phyloP scores from a whole-genome alignment of 2,797 vertebrate genomes.

The Cuniculus paca region DNA sequence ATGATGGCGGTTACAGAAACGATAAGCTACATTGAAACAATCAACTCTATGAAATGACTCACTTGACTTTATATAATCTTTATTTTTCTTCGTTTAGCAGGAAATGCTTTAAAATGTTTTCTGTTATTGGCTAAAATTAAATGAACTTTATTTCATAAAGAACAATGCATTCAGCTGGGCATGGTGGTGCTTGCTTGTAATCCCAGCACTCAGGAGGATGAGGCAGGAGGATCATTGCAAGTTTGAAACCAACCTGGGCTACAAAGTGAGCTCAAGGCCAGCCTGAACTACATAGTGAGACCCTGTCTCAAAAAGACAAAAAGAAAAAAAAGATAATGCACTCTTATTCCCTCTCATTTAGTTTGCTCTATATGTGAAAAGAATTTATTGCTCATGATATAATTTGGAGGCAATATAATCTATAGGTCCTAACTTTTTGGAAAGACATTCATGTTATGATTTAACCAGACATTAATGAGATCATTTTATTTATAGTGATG shows the following conservation, averaged over 20 bases:
- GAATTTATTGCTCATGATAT: background rate
- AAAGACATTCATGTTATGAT: slow-evolving; percentile 1
- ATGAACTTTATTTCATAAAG: slow-evolving; percentile 50
- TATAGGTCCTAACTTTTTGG: background rate
- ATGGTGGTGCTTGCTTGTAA: too few species aligned
- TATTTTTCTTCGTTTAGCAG: slow-evolving; percentile 55
- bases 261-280: too few species aligned
- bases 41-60: slow-evolving; percentile 24
- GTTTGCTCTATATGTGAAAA: slow-evolving; percentile 47
- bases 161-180: slow-evolving; percentile 20
- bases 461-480: slow-evolving; percentile 31
- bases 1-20: background rate
- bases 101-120: slow-evolving; percentile 36
- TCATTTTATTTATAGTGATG: slow-evolving; percentile 16
- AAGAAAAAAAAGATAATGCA: too few species aligned
- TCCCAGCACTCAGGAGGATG: too few species aligned
- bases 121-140: slow-evolving; percentile 50
- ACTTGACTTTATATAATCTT: slow-evolving; percentile 38
- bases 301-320: too few species aligned
- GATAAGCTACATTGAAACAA: slow-evolving; percentile 26
- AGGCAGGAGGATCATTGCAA: too few species aligned
- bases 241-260: too few species aligned
- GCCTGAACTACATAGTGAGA: too few species aligned
- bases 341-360: slow-evolving; percentile 30
- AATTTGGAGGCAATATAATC: slow-evolving; percentile 47